Conservation (phyloP, 2,113 vertebrate species). For the Pachypanchax playfairii region DNA sequence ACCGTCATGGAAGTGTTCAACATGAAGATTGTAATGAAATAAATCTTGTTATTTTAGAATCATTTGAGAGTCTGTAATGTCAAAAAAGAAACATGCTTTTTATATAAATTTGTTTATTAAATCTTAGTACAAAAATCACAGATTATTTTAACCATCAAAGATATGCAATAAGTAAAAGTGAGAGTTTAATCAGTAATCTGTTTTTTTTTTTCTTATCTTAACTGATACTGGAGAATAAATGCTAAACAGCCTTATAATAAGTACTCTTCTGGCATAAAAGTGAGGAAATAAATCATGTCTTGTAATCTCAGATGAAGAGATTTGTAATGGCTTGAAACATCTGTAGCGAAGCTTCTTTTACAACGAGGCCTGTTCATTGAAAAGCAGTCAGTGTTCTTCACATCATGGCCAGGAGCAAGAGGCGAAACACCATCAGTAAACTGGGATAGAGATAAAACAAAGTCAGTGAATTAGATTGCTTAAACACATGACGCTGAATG, state of each 20-base stretch:
- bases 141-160: not conserved
- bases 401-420: conserved; percentile 75
- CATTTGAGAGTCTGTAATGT: not conserved
- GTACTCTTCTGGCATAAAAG: not conserved
- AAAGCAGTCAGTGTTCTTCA: conserved; percentile 26
- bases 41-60: conserved; percentile 12
- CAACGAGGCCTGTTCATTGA: not conserved
- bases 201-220: not conserved
- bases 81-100: not conserved
- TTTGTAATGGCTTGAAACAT: no score
- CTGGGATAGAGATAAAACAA: conserved; percentile 70
- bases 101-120: not conserved
- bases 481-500: not conserved
- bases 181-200: not conserved
- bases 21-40: conserved; percentile 32
- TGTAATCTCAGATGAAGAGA: not conserved
- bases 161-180: not conserved
- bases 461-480: not conserved
- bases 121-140: not conserved
- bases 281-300: not conserved
- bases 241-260: not conserved
- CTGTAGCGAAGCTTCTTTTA: conserved; percentile 26
- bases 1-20: conserved; percentile 68
- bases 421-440: conserved; percentile 89
- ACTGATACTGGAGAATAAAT: not conserved